A percentile compares a stretch with the other conserved stretches of the same genome.
These are phyloP conservation scores for Nothoprocta pentlandii DNA, from an alignment of 2,113 vertebrate genomes.

Conservation along the genomic window DNA sequence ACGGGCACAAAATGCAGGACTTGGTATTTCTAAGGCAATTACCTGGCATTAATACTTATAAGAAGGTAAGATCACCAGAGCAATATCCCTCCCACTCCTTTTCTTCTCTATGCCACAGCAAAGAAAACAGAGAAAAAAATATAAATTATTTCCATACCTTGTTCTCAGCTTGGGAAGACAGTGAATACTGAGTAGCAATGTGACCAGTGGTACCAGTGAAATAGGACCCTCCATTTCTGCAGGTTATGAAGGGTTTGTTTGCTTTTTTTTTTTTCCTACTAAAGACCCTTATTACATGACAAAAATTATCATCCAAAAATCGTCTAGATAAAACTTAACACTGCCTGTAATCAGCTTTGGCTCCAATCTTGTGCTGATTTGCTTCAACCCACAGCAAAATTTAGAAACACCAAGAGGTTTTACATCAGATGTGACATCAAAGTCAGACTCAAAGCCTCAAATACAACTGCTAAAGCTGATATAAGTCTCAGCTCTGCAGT, in stretches of 20 bases:
- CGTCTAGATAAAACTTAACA: slow-evolving; percentile 30
- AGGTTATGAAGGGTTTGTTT: slow-evolving; percentile 1
- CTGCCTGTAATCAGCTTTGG: slow-evolving; percentile 42
- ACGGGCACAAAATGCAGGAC: neutral
- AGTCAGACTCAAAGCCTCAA: neutral
- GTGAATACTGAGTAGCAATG: neutral
- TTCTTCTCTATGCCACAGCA: neutral
- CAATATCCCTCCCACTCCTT: neutral
- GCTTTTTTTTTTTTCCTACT: neutral
- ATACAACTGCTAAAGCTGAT: neutral
- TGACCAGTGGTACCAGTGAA: neutral
- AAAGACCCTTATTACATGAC: slow-evolving; percentile 4
- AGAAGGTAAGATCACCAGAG: neutral
- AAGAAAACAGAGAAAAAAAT: neutral
- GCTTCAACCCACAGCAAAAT: slow-evolving; percentile 14
- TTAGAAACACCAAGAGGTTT: slow-evolving; percentile 28
- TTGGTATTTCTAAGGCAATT: neutral
- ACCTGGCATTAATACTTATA: neutral
- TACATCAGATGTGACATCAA: neutral
- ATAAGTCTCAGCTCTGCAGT: neutral
- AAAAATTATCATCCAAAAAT: slow-evolving; percentile 9
- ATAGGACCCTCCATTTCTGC: neutral
- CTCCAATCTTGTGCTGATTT: slow-evolving; percentile 48
- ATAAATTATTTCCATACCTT: neutral
- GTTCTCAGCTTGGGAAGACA: neutral